Evolutionary conservation across 2,113 vertebrate species (phyloP).

Genomic region (Notechis scutatus): DNA sequence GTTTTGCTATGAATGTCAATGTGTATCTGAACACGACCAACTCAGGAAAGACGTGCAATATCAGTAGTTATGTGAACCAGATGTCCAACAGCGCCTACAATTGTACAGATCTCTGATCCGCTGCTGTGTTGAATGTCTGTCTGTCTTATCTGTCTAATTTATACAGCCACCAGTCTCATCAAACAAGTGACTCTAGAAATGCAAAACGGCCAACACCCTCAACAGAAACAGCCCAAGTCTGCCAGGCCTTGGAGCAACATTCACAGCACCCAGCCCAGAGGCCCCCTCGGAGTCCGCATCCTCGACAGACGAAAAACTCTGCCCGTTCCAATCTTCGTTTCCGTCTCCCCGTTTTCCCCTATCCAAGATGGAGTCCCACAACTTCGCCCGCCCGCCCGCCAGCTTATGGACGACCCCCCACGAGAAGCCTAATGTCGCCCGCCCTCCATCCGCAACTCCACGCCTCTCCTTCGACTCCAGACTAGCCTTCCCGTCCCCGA

Average conservation of each 20-base stretch:
- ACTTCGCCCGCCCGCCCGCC: not conserved
- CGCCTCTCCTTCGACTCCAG: not conserved
- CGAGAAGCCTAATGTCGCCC: not conserved
- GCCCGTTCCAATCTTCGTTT: not conserved
- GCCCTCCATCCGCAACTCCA: not conserved
- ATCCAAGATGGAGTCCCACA: not conserved
- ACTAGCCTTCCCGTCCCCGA: not conserved
- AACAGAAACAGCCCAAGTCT: not conserved
- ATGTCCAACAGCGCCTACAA: not conserved
- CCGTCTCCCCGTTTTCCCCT: not conserved
- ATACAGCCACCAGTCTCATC: not conserved
- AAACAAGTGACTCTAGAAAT: not conserved
- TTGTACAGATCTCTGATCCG: not conserved
- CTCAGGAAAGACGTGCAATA: not conserved
- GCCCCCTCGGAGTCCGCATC: not conserved
- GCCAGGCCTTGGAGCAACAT: not conserved
- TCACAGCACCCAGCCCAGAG: not conserved
- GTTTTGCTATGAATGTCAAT: not conserved
- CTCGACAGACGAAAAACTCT: not conserved
- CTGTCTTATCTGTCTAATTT: not conserved
- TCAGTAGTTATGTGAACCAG: not conserved
- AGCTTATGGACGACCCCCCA: not conserved
- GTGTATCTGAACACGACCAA: not conserved
- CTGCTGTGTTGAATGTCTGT: not conserved
- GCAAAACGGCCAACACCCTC: not conserved